Conservation (phyloP, 2,888 invertebrate genomes). For the Balanococcus diminutus region DNA sequence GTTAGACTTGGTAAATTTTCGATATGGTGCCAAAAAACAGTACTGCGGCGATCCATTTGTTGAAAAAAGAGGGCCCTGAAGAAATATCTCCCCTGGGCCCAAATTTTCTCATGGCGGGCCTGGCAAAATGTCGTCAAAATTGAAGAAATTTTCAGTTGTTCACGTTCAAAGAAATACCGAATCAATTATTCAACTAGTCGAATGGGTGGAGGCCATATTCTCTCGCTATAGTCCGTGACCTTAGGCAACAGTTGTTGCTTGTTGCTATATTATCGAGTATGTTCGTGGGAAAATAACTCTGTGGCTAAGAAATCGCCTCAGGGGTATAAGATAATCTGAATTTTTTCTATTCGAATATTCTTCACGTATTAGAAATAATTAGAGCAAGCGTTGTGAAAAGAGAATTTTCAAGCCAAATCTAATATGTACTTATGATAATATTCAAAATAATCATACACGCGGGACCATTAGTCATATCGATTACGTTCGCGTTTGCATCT, state of each 20-base stretch:
- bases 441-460: not conserved
- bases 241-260: not conserved
- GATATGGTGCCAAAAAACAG: not conserved
- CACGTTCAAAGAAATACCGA: not conserved
- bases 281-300: conserved; percentile 36
- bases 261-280: not conserved
- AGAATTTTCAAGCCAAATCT: not conserved
- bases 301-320: conserved; percentile 10
- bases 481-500: not conserved
- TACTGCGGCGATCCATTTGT: not conserved
- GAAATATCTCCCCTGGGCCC: no score
- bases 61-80: no score
- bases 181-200: not conserved
- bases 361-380: not conserved
- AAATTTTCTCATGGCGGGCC: no score
- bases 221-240: not conserved
- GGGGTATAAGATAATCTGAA: not conserved
- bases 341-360: not conserved
- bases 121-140: not conserved
- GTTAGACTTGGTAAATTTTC: no score
- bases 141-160: not conserved
- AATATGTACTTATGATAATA: not conserved
- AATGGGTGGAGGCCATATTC: not conserved
- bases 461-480: conserved; percentile 3
- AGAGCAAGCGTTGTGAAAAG: not conserved